Evolutionary conservation across 1,140 invertebrate species (phyloP), one percentile per base, ranked within the genome.

Genomic region (Panonychus citri): DNA sequence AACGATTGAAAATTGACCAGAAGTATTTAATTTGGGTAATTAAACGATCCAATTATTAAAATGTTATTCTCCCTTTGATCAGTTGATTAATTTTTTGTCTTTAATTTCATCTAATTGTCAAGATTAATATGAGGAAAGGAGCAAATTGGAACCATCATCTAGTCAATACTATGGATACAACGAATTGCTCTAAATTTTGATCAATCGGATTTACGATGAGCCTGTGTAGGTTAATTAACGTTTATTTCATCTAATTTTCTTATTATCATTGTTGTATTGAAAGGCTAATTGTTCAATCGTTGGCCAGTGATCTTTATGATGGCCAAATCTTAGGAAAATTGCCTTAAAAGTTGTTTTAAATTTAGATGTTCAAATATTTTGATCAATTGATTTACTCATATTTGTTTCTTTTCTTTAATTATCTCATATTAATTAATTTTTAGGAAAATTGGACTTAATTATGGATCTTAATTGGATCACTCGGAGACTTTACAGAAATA

Each of bases 131-230:
- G 93, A 98, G 70, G 88, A 96, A 73, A 74, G 91, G 61, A 90
- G 88, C 3, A 90, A 97, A 72, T 86, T 98, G 58, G 88, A 93
- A 65, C 81, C 83, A 3, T 75, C 78, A 57, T 88, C 86, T 0
- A 77, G 82, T 60, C 81, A 85, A 51, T 84, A 94, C 69, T 78
- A 83, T 0, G 83, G 87, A 70, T 75, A 97, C 0, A 78, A 80
- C 57, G 85, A 93, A 64, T 72, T 97, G 5, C 81, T 89, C 60
- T 74, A 75, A 63, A 80, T 95, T 48, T 70, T 97, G n/a, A 83
- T 93, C 59, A 88, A 95, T 61, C 96, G 91, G 93, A 88, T 97
- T 37, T 97, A 97, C 70, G 89, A 97, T 73, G 93, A 94, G 69
- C 69, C 57, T 5, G 57, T 54, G 58, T 59, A 40, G 28, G 21